Percentiles rank a stretch among this genome's conserved stretches.
These are phyloP conservation scores for Corella eumyota DNA, from an alignment of 23 tunicate genomes.

Conservation along the genomic window DNA sequence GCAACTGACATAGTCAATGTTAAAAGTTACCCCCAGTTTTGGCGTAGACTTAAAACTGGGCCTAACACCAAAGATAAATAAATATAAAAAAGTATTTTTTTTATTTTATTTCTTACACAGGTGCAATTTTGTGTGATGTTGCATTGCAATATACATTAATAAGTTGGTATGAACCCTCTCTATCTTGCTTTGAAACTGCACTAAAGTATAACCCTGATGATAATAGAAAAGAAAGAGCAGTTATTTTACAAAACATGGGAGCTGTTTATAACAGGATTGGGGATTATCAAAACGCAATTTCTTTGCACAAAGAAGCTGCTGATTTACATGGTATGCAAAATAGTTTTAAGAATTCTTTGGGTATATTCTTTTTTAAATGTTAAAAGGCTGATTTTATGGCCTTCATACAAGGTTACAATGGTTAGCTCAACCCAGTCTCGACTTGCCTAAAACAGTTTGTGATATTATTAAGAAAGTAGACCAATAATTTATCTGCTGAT, in stretches of 20 bases:
- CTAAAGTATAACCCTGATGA: slow-evolving; percentile 4
- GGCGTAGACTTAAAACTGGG: too few relatives aligned
- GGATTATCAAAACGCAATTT: slow-evolving; percentile 18
- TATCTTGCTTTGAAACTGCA: slow-evolving; percentile 29
- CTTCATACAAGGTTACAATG: too few relatives aligned
- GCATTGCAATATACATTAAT: slow-evolving; percentile 38
- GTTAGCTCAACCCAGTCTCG: too few relatives aligned
- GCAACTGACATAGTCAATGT: too few relatives aligned
- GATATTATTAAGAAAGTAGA: too few relatives aligned
- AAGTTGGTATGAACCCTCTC: slow-evolving; percentile 13
- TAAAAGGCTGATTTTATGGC: too few relatives aligned
- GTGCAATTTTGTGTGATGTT: slow-evolving; percentile 3
- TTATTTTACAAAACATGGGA: slow-evolving; percentile 37
- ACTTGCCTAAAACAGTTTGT: too few relatives aligned
- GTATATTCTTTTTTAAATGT: too few relatives aligned
- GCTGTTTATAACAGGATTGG: slow-evolving; percentile 26
- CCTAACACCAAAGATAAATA: background rate
- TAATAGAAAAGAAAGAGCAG: slow-evolving; percentile 16
- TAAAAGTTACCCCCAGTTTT: too few relatives aligned
- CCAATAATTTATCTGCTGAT: too few relatives aligned
- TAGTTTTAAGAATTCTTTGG: too few relatives aligned
- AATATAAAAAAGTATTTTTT: background rate
- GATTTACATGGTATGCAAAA: slow-evolving; percentile 52
- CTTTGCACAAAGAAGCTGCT: slow-evolving; percentile 16
- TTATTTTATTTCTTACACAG: background rate